Conservation (phyloP, 2,888 invertebrate species). For the Steinernema carpocapsae region DNA sequence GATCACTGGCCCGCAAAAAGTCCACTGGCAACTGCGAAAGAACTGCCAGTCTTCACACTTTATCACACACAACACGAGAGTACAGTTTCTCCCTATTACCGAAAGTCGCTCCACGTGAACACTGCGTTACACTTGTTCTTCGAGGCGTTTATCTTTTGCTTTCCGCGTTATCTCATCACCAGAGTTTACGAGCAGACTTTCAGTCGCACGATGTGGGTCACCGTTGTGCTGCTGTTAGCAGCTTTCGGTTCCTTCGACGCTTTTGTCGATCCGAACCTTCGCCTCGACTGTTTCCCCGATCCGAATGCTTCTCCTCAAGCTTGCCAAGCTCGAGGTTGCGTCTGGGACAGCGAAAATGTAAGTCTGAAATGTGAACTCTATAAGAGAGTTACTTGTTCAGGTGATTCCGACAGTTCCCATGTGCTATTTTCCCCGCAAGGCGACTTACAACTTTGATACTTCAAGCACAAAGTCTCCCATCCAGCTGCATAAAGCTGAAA, state of each 20-base stretch:
- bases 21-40: too few species aligned
- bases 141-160: too few species aligned
- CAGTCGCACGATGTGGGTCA: conserved; percentile 34
- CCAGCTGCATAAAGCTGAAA: not conserved
- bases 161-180: not conserved
- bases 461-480: not conserved
- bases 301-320: conserved; percentile 3
- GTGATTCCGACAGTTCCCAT: not conserved
- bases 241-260: not conserved
- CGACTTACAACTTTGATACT: conserved; percentile 1
- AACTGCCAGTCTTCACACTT: too few species aligned
- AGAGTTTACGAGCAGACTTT: not conserved
- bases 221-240: conserved; percentile 16
- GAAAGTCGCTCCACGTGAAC: too few species aligned
- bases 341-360: not conserved
- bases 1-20: too few species aligned
- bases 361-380: not conserved
- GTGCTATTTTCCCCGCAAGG: conserved; percentile 1
- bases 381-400: not conserved
- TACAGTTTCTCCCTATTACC: too few species aligned
- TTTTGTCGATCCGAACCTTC: conserved; percentile 22
- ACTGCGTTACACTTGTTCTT: too few species aligned
- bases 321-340: conserved; percentile 8
- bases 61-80: too few species aligned
- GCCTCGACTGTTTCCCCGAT: conserved; percentile 20